Base-by-base conservation (phyloP, 1,140 invertebrate genomes). In the Atta texana region DNA sequence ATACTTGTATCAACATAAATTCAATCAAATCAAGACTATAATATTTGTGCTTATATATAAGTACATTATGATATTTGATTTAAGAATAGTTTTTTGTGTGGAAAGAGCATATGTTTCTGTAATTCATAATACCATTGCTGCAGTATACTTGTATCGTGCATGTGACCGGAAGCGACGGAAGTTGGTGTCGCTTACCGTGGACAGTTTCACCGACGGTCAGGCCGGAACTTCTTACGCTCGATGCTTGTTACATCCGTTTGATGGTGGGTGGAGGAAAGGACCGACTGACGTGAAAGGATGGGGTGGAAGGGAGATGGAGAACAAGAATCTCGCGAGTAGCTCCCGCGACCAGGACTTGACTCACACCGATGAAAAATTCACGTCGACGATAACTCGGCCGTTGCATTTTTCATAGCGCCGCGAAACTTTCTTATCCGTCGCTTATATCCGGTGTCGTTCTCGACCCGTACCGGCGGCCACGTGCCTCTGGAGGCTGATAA, bases 301-400 rank as follows among this genome's bases (percentile, higher is more conserved):
- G 24, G 53, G 12, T n/a, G 21, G 24, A 81, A 34, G 3, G 64
- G 18, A 18, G 55, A 12, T 31, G 24, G 49, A 57, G 75, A 39
- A 57, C 16, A 68, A 68, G 76, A 87, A 59, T 82, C 76, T 78
- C 68, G 81, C 74, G 74, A 78, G 85, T 86, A 80, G 68, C 55
- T 77, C 61, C 78, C 84, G 76, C 81, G 57, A 87, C 77, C 77
- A n/a, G 66, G 57, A 86, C 72, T 91, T 88, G 84, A 87, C 82
- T 91, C 80, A 86, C 82, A 78, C 80, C 91, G 91, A 94, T 95
- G 94, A 95, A 95, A 95, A 95, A 94, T 95, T 94, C 93, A 95
- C 91, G 87, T 89, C 91, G 90, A 90, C 93, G 93, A 94, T 94
- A 94, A 94, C 93, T 93, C 91, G 92, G 87, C 90, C 92, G 91